A percentile compares a stretch with the other conserved stretches of the same genome.
Conservation (phyloP, 2,888 invertebrate genomes). For the Apotomis turbidana region DNA sequence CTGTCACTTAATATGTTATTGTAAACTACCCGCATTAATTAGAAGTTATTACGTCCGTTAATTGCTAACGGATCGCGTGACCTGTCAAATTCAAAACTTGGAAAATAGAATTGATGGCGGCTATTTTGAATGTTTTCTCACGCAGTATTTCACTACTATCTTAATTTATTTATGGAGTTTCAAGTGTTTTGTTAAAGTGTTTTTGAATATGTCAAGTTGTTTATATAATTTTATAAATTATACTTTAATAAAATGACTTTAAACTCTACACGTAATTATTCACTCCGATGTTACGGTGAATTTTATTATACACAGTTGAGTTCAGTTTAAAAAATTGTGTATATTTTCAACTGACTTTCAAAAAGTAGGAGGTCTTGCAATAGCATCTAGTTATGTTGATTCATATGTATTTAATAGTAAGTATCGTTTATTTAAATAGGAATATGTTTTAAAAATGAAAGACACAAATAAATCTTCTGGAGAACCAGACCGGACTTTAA, state of each 20-base stretch:
- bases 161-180: constrained; percentile 28
- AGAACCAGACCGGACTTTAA: too few species aligned
- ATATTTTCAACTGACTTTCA: neutral
- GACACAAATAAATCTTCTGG: too few species aligned
- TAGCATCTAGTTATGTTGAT: too few species aligned
- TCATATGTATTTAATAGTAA: too few species aligned
- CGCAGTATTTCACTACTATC: constrained; percentile 24
- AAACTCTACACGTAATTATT: neutral
- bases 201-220: constrained; percentile 7
- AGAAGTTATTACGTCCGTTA: constrained; percentile 29
- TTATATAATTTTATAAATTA: constrained; percentile 1
- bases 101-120: constrained; percentile 34
- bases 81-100: constrained; percentile 31
- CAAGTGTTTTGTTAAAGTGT: constrained; percentile 19
- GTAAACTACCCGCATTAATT: constrained; percentile 35
- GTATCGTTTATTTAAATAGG: too few species aligned
- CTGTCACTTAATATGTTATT: constrained; percentile 33
- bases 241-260: neutral
- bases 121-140: constrained; percentile 35
- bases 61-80: constrained; percentile 37
- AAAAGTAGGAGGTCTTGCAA: too few species aligned
- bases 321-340: neutral
- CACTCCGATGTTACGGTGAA: neutral
- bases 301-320: too few species aligned
- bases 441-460: too few species aligned